A percentile compares a stretch with the other conserved stretches of the same genome.
phyloP scores from a whole-genome alignment of 1,140 invertebrate species.

The Bombus vancouverensis region DNA sequence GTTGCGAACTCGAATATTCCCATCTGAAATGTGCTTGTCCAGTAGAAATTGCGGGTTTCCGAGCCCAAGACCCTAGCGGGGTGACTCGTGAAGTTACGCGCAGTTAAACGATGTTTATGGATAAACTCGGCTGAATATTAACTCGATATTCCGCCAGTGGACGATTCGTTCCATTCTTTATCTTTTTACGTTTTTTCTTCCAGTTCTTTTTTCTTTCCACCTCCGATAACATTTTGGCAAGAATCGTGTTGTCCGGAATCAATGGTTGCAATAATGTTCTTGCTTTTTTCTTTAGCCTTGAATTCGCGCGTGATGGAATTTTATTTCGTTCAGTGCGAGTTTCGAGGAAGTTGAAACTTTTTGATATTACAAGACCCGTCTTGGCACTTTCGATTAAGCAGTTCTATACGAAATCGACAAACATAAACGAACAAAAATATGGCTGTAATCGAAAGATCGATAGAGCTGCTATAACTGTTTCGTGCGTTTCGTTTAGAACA shows the following conservation, averaged over 20 bases:
- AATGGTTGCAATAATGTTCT: neutral
- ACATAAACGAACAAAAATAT: neutral
- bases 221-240: neutral
- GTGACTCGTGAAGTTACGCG: constrained; percentile 32
- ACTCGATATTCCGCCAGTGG: constrained; percentile 28
- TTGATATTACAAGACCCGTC: neutral
- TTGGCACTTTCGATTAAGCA: neutral
- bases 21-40: neutral
- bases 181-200: neutral
- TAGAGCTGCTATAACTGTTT: neutral
- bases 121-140: constrained; percentile 49
- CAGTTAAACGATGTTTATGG: constrained; percentile 50
- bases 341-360: neutral
- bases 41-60: neutral
- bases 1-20: constrained; percentile 15
- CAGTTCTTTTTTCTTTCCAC: neutral
- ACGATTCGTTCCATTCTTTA: neutral
- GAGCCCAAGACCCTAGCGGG: neutral
- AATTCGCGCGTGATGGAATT: neutral
- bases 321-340: neutral
- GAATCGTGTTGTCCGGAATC: neutral
- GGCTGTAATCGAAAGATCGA: neutral
- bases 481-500: neutral
- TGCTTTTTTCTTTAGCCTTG: neutral
- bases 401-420: too few species aligned